Base-by-base conservation (phyloP, 2,888 invertebrate genomes). In the Thera britannica region DNA sequence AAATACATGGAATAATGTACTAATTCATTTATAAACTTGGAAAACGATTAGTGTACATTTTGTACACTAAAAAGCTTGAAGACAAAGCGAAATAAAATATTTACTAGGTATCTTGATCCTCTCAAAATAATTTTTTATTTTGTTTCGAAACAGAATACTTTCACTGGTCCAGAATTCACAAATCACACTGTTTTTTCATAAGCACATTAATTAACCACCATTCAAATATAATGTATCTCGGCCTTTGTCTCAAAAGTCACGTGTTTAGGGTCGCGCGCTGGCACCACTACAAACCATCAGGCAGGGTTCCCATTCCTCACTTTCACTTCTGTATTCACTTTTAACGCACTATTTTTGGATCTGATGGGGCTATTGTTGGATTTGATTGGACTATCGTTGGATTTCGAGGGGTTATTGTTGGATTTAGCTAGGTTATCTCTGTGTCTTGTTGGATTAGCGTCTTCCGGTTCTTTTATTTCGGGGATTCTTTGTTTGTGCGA, bases 261-360 rank as follows among this genome's bases (percentile, higher is more conserved):
- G 83, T 92, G 93, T 85, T 94, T 94, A 72, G 87, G 86, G 77
- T 83, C 85, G 80, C 85, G 87, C 80, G 85, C 75, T 48, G 90
- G 90, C 80, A 92, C 86, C 84, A 90, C 88, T 74, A 89, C 90
- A 73, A 89, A 89, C 93, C 90, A 92, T 93, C 93, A 93, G 83
- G 90, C 84, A 67, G 85, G 78, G 67, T 74, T 81, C 38, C 77
- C 75, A 49, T 78, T 77, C 54, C 71, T 83, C 74, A 79, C 68
- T 63, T 74, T 77, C 67, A 81, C 79, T 67, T 78, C 79, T 62
- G 78, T 73, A 54, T 63, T 76, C 77, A 76, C 75, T 72, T 78
- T 75, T 51, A 69, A 73, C n/a, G 77, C 75, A 65, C 79, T 78
- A 74, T 72, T 72, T 76, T 65, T 79, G 58, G 70, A 66, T 62